Conservation (phyloP, 2,797 vertebrate genomes). For the Enteromius anoplus region DNA sequence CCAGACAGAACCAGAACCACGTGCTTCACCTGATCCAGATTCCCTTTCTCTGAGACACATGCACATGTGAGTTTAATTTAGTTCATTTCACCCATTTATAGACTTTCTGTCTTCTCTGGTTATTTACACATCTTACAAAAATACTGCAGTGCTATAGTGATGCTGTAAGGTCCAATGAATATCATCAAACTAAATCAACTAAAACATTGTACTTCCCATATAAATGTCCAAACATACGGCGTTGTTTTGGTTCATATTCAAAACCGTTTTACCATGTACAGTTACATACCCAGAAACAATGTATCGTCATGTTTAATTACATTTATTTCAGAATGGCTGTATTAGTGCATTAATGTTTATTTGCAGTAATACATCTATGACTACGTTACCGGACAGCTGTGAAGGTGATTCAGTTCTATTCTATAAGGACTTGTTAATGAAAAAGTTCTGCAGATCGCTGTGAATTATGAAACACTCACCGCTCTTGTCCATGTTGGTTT, state of each 20-base stretch:
- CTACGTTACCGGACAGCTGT: no score
- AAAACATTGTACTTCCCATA: background rate
- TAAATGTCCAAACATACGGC: background rate
- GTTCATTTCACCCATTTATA: background rate
- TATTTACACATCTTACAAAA: background rate
- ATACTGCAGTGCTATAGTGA: background rate
- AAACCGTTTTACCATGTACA: background rate
- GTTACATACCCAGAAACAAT: background rate
- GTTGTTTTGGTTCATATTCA: background rate
- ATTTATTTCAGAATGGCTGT: background rate
- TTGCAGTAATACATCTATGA: background rate
- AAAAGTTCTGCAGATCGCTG: background rate
- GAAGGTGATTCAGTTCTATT: background rate
- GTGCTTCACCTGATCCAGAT: conserved; percentile 79
- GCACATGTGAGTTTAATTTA: background rate
- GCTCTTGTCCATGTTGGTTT: conserved; percentile 25
- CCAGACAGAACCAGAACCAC: conserved; percentile 91
- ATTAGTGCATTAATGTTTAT: background rate
- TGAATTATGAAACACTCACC: background rate
- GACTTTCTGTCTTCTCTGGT: background rate
- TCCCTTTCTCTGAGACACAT: conserved; percentile 56
- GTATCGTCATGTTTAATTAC: background rate
- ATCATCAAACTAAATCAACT: background rate
- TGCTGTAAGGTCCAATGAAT: background rate
- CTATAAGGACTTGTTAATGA: background rate